phyloP scores from a whole-genome alignment of 2,797 vertebrate genomes.

The Helarctos malayanus region DNA sequence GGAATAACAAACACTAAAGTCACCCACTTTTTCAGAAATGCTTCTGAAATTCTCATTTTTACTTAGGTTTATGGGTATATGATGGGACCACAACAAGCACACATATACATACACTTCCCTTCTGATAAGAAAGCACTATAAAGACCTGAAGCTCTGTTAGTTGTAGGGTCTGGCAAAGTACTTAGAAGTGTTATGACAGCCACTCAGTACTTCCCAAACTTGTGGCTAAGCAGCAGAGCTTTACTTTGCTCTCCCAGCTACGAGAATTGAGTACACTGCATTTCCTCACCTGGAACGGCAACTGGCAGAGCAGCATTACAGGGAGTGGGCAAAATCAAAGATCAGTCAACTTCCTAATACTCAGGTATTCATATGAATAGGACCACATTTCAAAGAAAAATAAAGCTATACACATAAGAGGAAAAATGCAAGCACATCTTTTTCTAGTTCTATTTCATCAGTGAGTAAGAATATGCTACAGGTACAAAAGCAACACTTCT shows the following conservation, averaged over 20 bases:
- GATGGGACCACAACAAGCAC: background rate
- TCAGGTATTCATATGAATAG: background rate
- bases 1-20: conserved; percentile 64
- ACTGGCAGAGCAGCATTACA: background rate
- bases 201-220: background rate
- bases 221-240: background rate
- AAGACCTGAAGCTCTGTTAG: background rate
- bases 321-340: background rate
- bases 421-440: conserved; percentile 47
- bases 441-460: conserved; percentile 31
- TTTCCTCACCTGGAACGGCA: background rate
- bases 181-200: background rate
- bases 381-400: conserved; percentile 18
- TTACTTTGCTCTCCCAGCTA: background rate
- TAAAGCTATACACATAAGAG: background rate
- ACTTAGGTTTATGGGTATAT: conserved; percentile 39
- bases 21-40: conserved; percentile 68
- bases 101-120: background rate
- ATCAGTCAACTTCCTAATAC: background rate
- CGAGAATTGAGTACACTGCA: background rate
- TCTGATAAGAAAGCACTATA: conserved; percentile 40
- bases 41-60: background rate
- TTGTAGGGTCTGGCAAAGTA: background rate
- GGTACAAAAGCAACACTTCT: background rate
- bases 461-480: background rate